Evolutionary conservation across 2,797 vertebrate species (phyloP).

Genomic region (Scleropages formosus): DNA sequence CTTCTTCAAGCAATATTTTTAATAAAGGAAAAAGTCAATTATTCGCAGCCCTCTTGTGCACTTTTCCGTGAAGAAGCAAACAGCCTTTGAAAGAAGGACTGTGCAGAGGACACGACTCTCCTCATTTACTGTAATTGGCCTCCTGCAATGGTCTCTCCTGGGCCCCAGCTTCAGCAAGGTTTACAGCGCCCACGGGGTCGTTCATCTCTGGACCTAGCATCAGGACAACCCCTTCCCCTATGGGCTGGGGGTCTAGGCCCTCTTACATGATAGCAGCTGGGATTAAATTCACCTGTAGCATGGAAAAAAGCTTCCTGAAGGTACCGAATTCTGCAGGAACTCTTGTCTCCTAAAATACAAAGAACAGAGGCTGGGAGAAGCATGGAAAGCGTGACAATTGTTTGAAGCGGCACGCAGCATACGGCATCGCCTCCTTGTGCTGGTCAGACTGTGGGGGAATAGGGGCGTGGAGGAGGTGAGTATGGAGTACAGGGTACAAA

Average conservation of each 20-base stretch:
- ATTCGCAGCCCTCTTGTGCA: slow-evolving; percentile 26
- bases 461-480: neutral
- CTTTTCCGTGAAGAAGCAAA: neutral
- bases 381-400: no score
- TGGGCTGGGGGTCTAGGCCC: no score
- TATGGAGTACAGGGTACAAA: neutral
- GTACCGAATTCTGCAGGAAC: no score
- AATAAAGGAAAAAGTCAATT: slow-evolving; percentile 40
- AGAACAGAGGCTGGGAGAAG: neutral
- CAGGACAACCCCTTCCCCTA: no score
- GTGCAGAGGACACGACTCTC: neutral
- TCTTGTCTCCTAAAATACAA: neutral
- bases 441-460: neutral
- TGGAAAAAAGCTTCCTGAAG: no score
- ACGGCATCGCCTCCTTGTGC: neutral
- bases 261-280: no score
- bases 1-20: slow-evolving; percentile 32
- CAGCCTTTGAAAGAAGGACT: slow-evolving; percentile 22
- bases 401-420: no score
- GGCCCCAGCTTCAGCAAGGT: neutral
- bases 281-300: no score
- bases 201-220: no score
- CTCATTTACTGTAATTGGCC: slow-evolving; percentile 17
- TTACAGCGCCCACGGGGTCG: neutral
- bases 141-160: neutral